Evolutionary conservation across 2,113 vertebrate genomes (phyloP).

Genomic region (Apteryx owenii): DNA sequence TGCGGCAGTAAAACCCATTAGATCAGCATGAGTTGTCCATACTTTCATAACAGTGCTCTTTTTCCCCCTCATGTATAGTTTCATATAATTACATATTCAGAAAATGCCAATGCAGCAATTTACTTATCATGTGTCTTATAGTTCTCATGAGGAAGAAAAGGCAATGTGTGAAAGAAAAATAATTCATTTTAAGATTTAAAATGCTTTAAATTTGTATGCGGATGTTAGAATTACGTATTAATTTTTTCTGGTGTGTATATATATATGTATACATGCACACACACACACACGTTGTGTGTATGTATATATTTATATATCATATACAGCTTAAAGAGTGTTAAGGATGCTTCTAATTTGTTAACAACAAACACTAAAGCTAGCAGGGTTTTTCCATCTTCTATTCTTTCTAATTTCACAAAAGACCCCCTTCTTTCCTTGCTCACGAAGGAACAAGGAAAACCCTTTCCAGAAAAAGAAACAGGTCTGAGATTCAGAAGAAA

Average conservation of each 20-base stretch:
- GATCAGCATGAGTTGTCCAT: neutral
- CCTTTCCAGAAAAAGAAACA: neutral
- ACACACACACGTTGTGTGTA: neutral
- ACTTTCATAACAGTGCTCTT: neutral
- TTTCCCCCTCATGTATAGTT: neutral
- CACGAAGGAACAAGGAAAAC: neutral
- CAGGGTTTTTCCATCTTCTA: neutral
- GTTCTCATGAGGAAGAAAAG: neutral
- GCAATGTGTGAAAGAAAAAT: neutral
- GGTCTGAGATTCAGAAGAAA: neutral
- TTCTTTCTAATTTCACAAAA: neutral
- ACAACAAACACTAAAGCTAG: neutral
- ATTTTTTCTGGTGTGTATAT: neutral
- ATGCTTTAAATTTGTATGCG: neutral
- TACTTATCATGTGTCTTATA: neutral
- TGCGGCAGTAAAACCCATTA: neutral
- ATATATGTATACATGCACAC: neutral
- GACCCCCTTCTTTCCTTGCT: neutral
- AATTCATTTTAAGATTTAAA: neutral
- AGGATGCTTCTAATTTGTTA: neutral
- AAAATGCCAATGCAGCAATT: neutral
- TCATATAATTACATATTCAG: conserved; percentile 7
- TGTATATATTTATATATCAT: neutral
- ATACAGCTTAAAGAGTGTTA: neutral
- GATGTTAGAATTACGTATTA: neutral